Conservation (phyloP, 2,113 vertebrate genomes). For the Ceuthmochares aereus region DNA sequence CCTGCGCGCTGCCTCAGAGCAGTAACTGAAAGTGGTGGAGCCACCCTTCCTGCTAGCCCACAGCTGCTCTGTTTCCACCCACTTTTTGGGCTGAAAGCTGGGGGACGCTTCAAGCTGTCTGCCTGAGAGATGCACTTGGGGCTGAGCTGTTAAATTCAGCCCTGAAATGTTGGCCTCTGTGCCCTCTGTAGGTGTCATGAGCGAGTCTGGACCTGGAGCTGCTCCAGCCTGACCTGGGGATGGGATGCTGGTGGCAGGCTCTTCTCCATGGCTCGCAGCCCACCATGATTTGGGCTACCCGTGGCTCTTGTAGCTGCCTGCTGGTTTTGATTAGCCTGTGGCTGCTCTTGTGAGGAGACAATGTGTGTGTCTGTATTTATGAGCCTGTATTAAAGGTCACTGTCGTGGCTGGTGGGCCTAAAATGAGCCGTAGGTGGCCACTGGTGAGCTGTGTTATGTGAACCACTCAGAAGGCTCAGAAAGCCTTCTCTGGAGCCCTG, state of each 20-base stretch:
- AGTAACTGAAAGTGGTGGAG: not conserved
- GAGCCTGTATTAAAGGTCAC: not conserved
- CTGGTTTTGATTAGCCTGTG: slow-evolving; percentile 42
- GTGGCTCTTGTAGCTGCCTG: not conserved
- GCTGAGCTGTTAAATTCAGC: not conserved
- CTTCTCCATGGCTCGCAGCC: not conserved
- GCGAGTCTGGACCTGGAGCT: not conserved
- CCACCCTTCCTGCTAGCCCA: not conserved
- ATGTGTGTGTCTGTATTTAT: not conserved
- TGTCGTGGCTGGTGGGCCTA: not conserved
- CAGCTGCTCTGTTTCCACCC: fast-evolving
- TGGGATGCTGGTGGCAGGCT: not conserved
- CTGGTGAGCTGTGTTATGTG: not conserved
- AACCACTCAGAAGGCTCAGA: not conserved
- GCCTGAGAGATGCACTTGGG: not conserved
- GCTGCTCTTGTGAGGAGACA: not conserved
- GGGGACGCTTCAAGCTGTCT: not conserved
- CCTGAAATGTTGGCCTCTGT: fast-evolving
- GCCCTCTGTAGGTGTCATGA: not conserved
- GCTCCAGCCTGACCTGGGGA: not conserved
- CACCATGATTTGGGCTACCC: fast-evolving
- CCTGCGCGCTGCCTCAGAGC: not conserved
- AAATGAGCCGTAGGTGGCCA: not conserved
- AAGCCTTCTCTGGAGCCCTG: not conserved
- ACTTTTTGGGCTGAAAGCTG: not conserved